Evolutionary conservation across 2,888 invertebrate species (phyloP).

Genomic region (Drosophila suboccidentalis): DNA sequence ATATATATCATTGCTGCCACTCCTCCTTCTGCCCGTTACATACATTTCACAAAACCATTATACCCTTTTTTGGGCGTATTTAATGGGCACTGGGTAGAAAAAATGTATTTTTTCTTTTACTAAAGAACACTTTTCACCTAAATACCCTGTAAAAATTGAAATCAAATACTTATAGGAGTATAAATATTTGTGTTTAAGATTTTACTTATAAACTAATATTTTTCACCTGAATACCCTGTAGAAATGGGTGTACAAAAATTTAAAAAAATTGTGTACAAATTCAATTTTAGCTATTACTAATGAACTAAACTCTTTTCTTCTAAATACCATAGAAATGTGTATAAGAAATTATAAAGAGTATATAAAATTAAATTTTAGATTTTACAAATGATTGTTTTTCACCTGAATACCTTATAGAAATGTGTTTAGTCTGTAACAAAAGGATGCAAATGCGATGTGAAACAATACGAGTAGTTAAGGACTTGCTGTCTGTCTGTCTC

Average conservation of each 20-base stretch:
- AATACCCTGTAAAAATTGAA: too few relatives aligned
- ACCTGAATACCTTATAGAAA: background rate
- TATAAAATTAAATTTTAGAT: background rate
- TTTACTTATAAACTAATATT: background rate
- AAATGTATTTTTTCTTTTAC: too few relatives aligned
- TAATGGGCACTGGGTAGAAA: too few relatives aligned
- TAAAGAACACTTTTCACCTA: too few relatives aligned
- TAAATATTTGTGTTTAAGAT: too few relatives aligned
- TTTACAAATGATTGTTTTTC: background rate
- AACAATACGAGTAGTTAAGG: conserved; percentile 16
- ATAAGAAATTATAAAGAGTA: too few relatives aligned
- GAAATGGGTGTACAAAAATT: background rate
- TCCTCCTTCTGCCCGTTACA: too few relatives aligned
- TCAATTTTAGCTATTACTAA: background rate
- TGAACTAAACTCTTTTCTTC: background rate
- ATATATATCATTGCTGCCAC: too few relatives aligned
- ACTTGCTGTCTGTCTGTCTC: conserved; percentile 1
- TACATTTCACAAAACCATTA: too few relatives aligned
- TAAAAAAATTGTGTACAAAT: too few relatives aligned
- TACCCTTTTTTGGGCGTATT: too few relatives aligned
- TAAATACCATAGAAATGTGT: background rate
- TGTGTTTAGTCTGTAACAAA: conserved; percentile 5
- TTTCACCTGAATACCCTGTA: background rate
- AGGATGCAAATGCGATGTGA: conserved; percentile 2
- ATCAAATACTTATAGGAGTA: too few relatives aligned